Conservation (phyloP, 2,888 invertebrate genomes). For the Lasioglossum morio region DNA sequence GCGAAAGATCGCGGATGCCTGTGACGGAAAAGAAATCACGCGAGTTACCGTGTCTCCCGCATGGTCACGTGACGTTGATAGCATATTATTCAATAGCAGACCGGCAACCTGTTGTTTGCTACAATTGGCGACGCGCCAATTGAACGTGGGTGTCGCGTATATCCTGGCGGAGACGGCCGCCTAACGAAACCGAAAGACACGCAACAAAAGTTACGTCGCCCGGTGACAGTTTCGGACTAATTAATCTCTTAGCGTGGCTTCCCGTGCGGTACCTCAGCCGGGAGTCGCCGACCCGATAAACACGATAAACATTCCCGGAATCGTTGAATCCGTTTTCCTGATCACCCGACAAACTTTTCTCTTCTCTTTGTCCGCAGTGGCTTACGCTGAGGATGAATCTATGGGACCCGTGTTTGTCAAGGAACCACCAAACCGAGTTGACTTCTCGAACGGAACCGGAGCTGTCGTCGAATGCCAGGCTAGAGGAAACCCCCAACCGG, state of each 20-base stretch:
- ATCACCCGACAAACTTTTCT: not conserved
- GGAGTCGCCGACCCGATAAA: not conserved
- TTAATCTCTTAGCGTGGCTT: slow-evolving; percentile 33
- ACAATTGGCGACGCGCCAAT: slow-evolving; percentile 74
- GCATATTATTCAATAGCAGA: slow-evolving; percentile 75
- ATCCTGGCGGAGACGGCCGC: slow-evolving; percentile 70
- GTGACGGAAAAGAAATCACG: slow-evolving; percentile 74
- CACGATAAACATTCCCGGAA: not conserved
- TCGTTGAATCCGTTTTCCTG: not conserved
- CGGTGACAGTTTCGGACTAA: slow-evolving; percentile 42
- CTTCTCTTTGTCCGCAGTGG: slow-evolving; percentile 59
- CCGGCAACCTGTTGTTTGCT: slow-evolving; percentile 74
- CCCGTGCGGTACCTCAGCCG: not conserved
- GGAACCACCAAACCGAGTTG: slow-evolving; percentile 95
- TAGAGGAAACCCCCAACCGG: slow-evolving; percentile 94
- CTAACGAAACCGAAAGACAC: slow-evolving; percentile 67
- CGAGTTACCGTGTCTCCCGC: slow-evolving; percentile 67
- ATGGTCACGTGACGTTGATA: slow-evolving; percentile 70
- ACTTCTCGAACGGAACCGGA: slow-evolving; percentile 97
- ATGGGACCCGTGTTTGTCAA: slow-evolving; percentile 96
- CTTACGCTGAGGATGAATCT: slow-evolving; percentile 89
- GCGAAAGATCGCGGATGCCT: not conserved
- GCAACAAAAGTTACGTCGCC: slow-evolving; percentile 48
- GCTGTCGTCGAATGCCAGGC: slow-evolving; percentile 97
- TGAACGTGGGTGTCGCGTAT: slow-evolving; percentile 76